Evolutionary conservation across 2,113 vertebrate genomes (phyloP).

Genomic region (Serinus canaria): DNA sequence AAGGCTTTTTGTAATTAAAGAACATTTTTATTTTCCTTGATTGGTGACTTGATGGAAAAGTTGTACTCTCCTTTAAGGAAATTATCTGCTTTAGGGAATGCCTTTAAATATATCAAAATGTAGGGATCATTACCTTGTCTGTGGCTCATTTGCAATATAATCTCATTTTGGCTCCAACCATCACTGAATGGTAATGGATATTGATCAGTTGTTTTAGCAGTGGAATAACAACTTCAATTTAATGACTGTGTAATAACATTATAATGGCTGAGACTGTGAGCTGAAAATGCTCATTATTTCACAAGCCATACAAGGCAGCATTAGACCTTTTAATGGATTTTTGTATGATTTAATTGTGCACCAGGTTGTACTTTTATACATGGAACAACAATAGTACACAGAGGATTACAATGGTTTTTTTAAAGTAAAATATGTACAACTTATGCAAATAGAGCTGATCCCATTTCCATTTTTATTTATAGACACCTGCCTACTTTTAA

Average conservation of each 20-base stretch:
- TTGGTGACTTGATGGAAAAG: conserved; percentile 8
- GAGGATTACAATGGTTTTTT: not conserved
- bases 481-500: conserved; percentile 1
- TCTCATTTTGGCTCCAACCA: conserved; percentile 61
- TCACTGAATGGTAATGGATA: conserved; percentile 69
- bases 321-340: not conserved
- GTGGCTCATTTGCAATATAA: conserved; percentile 66
- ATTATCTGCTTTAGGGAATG: conserved; percentile 56
- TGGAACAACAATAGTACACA: not conserved
- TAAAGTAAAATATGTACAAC: not conserved
- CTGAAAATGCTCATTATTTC: conserved; percentile 56
- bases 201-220: conserved; percentile 69
- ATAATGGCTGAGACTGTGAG: conserved; percentile 37
- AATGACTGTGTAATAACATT: conserved; percentile 64
- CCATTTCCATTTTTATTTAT: not conserved
- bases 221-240: conserved; percentile 61
- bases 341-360: conserved; percentile 27
- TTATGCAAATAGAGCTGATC: not conserved
- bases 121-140: conserved; percentile 64
- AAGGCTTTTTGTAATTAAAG: not conserved
- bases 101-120: conserved; percentile 55
- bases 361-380: not conserved
- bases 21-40: conserved; percentile 16
- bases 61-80: conserved; percentile 30
- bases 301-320: not conserved